A percentile compares a stretch with the other conserved stretches of the same genome.
Conservation (phyloP, 2,888 invertebrate species). For the Xestia xanthographa region DNA sequence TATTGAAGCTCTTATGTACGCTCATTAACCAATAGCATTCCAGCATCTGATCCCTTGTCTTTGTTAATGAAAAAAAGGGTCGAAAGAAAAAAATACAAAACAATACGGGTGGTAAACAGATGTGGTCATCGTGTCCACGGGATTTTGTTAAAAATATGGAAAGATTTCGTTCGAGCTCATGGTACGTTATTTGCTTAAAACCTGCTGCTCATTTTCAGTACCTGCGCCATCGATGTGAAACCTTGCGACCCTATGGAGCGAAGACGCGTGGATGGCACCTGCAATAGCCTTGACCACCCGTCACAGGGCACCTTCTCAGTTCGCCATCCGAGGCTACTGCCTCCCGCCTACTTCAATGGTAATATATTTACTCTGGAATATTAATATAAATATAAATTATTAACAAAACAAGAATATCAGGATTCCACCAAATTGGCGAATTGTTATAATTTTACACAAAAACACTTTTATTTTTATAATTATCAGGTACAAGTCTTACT, state of each 20-base stretch:
- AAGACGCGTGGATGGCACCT: constrained; percentile 21
- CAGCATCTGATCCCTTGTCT: too few relatives aligned
- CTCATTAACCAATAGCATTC: too few relatives aligned
- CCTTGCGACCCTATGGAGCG: constrained; percentile 13
- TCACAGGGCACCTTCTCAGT: constrained; percentile 21
- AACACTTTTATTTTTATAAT: background rate
- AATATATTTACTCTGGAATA: background rate
- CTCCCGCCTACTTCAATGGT: constrained; percentile 24
- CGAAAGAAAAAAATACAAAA: too few relatives aligned
- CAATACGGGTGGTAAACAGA: too few relatives aligned
- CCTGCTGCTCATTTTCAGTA: background rate
- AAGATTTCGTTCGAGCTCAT: too few relatives aligned
- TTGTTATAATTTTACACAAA: background rate
- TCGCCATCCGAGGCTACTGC: background rate
- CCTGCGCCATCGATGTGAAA: constrained; percentile 15
- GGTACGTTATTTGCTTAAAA: background rate
- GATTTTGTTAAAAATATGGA: too few relatives aligned
- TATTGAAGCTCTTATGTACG: too few relatives aligned
- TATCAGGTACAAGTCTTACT: background rate
- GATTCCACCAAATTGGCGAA: background rate
- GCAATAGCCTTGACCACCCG: constrained; percentile 7
- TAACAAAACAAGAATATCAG: background rate
- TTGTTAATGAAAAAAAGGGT: too few relatives aligned
- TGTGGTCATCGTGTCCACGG: too few relatives aligned
- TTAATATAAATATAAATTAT: too few relatives aligned